Evolutionary conservation across 2,888 invertebrate genomes (phyloP).

Genomic region (Yponomeuta malinellus): DNA sequence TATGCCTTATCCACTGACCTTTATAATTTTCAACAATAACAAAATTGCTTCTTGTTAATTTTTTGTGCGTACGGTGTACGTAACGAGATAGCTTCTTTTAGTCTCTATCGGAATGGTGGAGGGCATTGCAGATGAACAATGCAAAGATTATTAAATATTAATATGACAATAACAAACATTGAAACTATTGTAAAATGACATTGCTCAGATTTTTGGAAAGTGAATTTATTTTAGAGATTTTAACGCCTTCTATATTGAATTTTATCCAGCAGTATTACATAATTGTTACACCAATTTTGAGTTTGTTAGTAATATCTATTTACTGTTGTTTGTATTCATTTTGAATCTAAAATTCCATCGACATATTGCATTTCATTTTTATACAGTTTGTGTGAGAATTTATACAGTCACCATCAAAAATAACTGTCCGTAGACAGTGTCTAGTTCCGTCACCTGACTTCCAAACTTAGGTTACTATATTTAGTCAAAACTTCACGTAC

Average conservation of each 20-base stretch:
- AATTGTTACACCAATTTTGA: constrained; percentile 12
- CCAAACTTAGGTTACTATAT: background rate
- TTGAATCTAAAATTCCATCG: constrained; percentile 31
- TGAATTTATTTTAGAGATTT: constrained; percentile 16
- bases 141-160: background rate
- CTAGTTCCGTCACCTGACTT: background rate
- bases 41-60: constrained; percentile 25
- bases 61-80: constrained; percentile 42
- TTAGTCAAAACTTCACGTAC: background rate
- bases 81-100: constrained; percentile 19
- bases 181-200: constrained; percentile 5
- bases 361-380: constrained; percentile 38
- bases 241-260: background rate
- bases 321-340: constrained; percentile 10
- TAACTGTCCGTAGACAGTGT: background rate
- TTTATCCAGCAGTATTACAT: constrained; percentile 19
- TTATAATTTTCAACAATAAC: constrained; percentile 32
- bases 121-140: constrained; percentile 17
- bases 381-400: constrained; percentile 22
- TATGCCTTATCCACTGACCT: constrained; percentile 31
- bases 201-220: constrained; percentile 25
- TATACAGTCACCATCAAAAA: background rate
- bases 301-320: constrained; percentile 5
- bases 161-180: constrained; percentile 19
- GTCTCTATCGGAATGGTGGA: constrained; percentile 34